Base-by-base conservation (phyloP, 1,140 invertebrate genomes). In the Leguminivora glycinivorella region DNA sequence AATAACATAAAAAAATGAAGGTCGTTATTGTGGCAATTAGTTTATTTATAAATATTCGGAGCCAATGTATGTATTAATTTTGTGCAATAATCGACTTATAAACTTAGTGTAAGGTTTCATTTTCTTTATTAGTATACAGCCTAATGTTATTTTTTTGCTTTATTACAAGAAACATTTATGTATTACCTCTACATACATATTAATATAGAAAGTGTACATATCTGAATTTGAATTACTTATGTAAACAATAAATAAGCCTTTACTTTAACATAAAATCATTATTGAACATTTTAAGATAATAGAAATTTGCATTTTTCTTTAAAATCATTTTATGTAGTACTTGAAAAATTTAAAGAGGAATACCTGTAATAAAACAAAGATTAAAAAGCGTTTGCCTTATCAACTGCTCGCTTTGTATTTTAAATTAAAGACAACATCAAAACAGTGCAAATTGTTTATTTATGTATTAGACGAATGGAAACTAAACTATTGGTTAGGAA, bases 11-110 rank as follows among this genome's bases (percentile, higher is more conserved):
- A 38, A 31, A 31, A 9, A 9, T 31, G 9, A 43, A n/a, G 40
- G 14, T 43, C 40, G 40, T 47, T 47, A 47, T 47, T 47, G n/a
- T 47, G 6, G 43, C n/a, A 17, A 47, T 17, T 47, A 17, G 17
- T 17, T 47, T 17, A 56, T 6, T 1, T 14, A 26, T 34, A 9
- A n/a, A 60, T 17, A 31, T 34, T 63, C n/a, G 58, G 26, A 63
- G 26, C 10, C 56, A 26, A 26, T 63, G 4, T 63, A 63, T 63
- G n/a, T 63, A 63, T 63, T 31, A n/a, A 3, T 31, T 63, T 63
- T 63, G 58, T 63, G 58, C 58, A 63, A 63, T 63, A 63, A 63
- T 63, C 58, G 58, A 63, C 26, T 31, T 63, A 63, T 63, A 63
- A 19, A 29, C 6, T 5, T 63, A 63, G 58, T 63, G 14, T 63